Conservation (phyloP, 2,888 invertebrate genomes). For the Dryocosmus kuriphilus region DNA sequence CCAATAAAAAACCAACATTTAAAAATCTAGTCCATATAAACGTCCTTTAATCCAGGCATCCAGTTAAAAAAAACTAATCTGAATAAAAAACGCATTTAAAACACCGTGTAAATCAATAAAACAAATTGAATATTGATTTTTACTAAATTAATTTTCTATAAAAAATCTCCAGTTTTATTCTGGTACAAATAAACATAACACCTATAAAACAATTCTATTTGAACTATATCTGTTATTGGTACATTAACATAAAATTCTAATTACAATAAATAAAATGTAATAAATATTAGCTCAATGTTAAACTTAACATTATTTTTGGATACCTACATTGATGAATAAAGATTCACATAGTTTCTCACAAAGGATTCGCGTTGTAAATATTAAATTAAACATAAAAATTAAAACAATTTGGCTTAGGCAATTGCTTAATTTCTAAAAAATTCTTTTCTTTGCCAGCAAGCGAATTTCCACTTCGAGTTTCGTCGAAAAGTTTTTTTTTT, state of each 20-base stretch:
- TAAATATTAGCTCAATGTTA: too few relatives aligned
- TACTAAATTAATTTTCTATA: too few relatives aligned
- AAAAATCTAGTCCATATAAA: conserved; percentile 11
- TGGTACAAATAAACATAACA: conserved; percentile 58
- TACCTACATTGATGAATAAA: conserved; percentile 63
- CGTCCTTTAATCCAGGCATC: conserved; percentile 61
- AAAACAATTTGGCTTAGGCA: conserved; percentile 62
- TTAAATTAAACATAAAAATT: conserved; percentile 69
- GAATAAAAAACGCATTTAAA: conserved; percentile 55
- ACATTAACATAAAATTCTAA: too few relatives aligned
- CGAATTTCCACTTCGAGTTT: conserved; percentile 54
- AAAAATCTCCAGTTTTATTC: conserved; percentile 59
- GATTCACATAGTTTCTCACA: conserved; percentile 69
- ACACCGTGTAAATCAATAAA: conserved; percentile 59
- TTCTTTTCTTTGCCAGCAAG: too few relatives aligned
- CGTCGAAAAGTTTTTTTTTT: conserved; percentile 55
- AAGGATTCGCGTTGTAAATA: conserved; percentile 68
- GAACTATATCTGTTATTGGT: too few relatives aligned
- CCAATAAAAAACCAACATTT: too few relatives aligned
- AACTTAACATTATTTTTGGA: conserved; percentile 64
- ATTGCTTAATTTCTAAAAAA: conserved; percentile 16
- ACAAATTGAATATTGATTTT: too few relatives aligned
- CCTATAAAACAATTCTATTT: conserved; percentile 53
- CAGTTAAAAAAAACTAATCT: conserved; percentile 62
- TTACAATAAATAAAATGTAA: too few relatives aligned